Percentiles rank a stretch among this genome's conserved stretches.
phyloP scores from a whole-genome alignment of 2,888 invertebrate species.

The Adelognathus sp. region DNA sequence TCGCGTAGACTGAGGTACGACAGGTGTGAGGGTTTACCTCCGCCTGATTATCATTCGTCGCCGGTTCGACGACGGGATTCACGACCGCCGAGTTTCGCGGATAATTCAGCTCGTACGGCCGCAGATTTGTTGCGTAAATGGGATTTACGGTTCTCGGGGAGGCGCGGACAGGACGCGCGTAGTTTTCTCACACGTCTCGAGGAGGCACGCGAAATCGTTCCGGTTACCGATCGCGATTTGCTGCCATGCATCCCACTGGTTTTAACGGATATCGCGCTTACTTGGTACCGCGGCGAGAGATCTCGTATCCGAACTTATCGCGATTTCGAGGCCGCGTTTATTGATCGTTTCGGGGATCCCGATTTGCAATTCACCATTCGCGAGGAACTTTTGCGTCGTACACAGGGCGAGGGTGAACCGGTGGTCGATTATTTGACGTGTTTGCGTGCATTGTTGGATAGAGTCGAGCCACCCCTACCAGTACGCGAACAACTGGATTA shows the following conservation, averaged over 20 bases:
- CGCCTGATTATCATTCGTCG: too few species aligned
- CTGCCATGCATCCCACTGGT: background rate
- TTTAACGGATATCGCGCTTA: background rate
- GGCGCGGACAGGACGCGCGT: background rate
- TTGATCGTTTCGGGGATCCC: background rate
- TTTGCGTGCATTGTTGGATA: background rate
- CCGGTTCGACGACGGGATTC: too few species aligned
- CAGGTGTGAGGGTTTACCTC: too few species aligned
- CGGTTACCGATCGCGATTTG: background rate
- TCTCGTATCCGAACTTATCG: fast-evolving
- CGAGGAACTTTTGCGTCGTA: background rate
- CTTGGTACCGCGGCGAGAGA: background rate
- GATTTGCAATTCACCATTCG: background rate
- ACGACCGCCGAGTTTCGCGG: too few species aligned
- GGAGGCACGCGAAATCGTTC: background rate
- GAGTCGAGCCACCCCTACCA: background rate
- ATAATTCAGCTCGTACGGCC: background rate
- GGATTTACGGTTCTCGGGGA: background rate
- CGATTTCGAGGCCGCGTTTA: background rate
- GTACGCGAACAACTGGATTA: background rate
- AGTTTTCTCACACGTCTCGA: background rate
- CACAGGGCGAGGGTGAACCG: background rate
- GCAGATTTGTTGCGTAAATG: background rate
- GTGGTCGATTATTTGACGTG: background rate
- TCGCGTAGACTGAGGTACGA: too few species aligned